These are phyloP conservation scores for Digitonthophagus gazella DNA, from an alignment of 2,888 invertebrate species.

Conservation along the genomic window DNA sequence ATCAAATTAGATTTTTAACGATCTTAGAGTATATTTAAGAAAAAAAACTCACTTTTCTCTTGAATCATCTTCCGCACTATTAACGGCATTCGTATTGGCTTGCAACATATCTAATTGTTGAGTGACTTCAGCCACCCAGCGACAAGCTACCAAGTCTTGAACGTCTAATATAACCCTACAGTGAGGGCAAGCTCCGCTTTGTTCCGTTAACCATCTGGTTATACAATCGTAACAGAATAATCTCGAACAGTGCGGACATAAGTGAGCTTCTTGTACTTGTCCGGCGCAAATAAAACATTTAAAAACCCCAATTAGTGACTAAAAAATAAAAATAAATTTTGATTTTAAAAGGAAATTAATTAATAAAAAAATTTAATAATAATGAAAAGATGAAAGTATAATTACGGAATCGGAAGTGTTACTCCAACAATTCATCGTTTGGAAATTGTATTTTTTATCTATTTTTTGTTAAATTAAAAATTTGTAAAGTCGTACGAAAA, in stretches of 20 bases:
- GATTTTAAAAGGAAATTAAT: too few relatives aligned
- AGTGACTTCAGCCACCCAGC: slow-evolving; percentile 95
- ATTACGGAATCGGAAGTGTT: slow-evolving; percentile 44
- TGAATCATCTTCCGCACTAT: slow-evolving; percentile 57
- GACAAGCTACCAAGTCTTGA: slow-evolving; percentile 89
- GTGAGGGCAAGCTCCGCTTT: slow-evolving; percentile 92
- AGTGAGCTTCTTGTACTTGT: slow-evolving; percentile 87
- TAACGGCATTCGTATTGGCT: slow-evolving; percentile 56
- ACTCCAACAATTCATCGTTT: slow-evolving; percentile 42
- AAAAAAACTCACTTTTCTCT: slow-evolving; percentile 62
- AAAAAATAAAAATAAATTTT: slow-evolving; percentile 38
- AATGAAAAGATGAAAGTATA: neutral
- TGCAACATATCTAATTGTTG: slow-evolving; percentile 88
- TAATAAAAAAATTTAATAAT: too few relatives aligned
- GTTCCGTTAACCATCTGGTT: slow-evolving; percentile 88
- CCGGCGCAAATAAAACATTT: slow-evolving; percentile 97
- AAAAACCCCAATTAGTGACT: slow-evolving; percentile 89
- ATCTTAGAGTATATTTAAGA: too few relatives aligned
- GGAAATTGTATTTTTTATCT: neutral
- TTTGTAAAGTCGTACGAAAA: slow-evolving; percentile 35
- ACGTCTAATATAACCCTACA: slow-evolving; percentile 85
- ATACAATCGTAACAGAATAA: slow-evolving; percentile 93
- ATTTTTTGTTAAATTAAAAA: neutral
- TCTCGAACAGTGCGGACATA: slow-evolving; percentile 94
- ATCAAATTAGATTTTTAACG: too few relatives aligned